A percentile compares a stretch with the other conserved stretches of the same genome.
phyloP scores from a whole-genome alignment of 2,888 invertebrate genomes.

The Ypsolopha scabrella region DNA sequence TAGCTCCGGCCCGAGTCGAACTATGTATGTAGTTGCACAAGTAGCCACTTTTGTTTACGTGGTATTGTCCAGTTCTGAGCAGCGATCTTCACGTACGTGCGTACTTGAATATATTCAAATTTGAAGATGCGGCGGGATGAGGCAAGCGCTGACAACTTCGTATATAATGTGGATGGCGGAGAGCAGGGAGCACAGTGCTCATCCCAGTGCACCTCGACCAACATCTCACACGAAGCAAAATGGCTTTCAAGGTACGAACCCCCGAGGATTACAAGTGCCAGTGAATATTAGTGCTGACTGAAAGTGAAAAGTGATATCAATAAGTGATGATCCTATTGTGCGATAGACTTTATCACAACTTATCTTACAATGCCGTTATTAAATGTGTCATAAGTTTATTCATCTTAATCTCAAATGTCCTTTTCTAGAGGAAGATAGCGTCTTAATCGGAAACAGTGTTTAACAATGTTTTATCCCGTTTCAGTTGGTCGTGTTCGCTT shows the following conservation, averaged over 20 bases:
- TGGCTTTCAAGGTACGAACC: slow-evolving; percentile 60
- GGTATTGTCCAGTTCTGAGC: slow-evolving; percentile 60
- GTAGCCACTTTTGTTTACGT: slow-evolving; percentile 51
- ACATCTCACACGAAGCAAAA: slow-evolving; percentile 40
- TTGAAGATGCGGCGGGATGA: slow-evolving; percentile 67
- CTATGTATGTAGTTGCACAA: slow-evolving; percentile 44
- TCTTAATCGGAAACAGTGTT: neutral
- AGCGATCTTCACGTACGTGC: slow-evolving; percentile 54
- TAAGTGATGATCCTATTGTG: neutral
- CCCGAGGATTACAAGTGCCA: slow-evolving; percentile 29
- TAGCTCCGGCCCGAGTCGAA: slow-evolving; percentile 32
- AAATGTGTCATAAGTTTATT: neutral
- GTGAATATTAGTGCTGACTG: slow-evolving; percentile 17
- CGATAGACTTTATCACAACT: neutral
- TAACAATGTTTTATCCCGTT: slow-evolving; percentile 16
- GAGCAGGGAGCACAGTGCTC: slow-evolving; percentile 51
- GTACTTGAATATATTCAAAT: slow-evolving; percentile 71
- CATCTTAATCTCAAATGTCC: neutral
- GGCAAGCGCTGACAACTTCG: slow-evolving; percentile 32
- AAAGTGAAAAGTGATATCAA: slow-evolving; percentile 10
- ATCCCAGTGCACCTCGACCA: slow-evolving; percentile 47
- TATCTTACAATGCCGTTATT: no score
- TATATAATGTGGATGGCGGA: slow-evolving; percentile 12
- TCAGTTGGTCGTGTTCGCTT: slow-evolving; percentile 54
- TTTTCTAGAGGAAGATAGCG: neutral